Percentiles rank a stretch among this genome's conserved stretches.
Evolutionary conservation across 2,113 vertebrate genomes (phyloP).

Genomic region (Galbula dea): DNA sequence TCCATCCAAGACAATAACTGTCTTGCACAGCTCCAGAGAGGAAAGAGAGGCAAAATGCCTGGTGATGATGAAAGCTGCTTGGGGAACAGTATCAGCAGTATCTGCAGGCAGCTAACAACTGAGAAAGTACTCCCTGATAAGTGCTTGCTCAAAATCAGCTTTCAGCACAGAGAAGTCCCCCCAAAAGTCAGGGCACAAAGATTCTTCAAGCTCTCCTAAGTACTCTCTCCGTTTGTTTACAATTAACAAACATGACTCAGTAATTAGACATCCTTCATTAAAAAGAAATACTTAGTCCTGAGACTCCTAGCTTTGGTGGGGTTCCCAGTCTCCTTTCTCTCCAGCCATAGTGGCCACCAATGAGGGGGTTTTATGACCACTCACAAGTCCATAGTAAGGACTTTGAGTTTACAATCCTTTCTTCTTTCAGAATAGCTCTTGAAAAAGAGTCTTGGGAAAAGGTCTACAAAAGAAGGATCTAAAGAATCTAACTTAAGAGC

Average conservation of each 20-base stretch:
- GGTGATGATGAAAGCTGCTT: not conserved
- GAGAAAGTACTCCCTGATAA: not conserved
- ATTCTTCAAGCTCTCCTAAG: not conserved
- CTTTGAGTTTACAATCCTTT: not conserved
- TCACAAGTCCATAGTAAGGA: not conserved
- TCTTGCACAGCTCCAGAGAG: not conserved
- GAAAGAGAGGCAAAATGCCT: not conserved
- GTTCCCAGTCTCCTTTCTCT: not conserved
- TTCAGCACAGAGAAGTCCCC: not conserved
- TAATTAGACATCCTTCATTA: not conserved
- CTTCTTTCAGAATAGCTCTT: not conserved
- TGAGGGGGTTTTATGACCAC: not conserved
- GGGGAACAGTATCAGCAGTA: not conserved
- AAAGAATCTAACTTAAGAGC: not conserved
- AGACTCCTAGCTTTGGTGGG: not conserved
- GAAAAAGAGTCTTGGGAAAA: not conserved
- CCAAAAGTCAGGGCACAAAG: not conserved
- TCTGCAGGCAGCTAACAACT: not conserved
- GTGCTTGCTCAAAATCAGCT: not conserved
- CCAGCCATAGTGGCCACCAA: not conserved
- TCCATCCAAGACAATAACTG: not conserved
- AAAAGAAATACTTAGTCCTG: not conserved
- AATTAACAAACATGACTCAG: not conserved
- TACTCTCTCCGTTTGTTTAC: not conserved
- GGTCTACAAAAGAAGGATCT: not conserved